Percentiles rank a stretch among this genome's conserved stretches.
phyloP scores from a whole-genome alignment of 2,113 vertebrate species.

The Eurypyga helias region DNA sequence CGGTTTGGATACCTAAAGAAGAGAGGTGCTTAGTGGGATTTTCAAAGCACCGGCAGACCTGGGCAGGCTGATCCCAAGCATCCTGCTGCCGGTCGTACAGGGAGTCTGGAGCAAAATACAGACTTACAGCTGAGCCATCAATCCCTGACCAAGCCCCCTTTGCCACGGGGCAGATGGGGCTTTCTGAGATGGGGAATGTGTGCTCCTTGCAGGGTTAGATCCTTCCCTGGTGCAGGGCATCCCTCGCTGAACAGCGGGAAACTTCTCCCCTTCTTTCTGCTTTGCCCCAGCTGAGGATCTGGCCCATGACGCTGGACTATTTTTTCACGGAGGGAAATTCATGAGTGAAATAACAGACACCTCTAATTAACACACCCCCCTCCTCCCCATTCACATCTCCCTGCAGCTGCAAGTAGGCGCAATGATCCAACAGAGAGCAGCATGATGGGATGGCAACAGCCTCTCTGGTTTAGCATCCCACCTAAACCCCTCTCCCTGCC shows the following conservation, averaged over 20 bases:
- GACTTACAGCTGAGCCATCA: background rate
- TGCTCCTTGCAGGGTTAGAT: background rate
- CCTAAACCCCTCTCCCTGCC: background rate
- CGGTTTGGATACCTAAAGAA: fast-evolving
- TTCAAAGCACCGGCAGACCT: background rate
- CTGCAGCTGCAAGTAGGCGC: background rate
- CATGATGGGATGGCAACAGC: background rate
- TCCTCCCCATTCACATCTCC: background rate
- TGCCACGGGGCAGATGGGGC: fast-evolving
- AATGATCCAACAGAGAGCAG: background rate
- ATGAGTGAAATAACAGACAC: background rate
- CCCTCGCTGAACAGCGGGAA: background rate
- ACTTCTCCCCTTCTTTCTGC: fast-evolving
- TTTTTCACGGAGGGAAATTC: background rate
- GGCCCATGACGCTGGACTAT: fast-evolving
- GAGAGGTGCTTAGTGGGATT: background rate
- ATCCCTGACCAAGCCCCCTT: background rate
- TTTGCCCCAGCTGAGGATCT: background rate
- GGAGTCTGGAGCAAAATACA: background rate
- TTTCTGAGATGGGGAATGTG: background rate
- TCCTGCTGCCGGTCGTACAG: background rate
- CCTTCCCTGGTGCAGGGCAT: background rate
- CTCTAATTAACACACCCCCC: background rate
- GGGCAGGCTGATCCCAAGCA: background rate
- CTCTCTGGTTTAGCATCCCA: background rate